Conservation (phyloP, 1,140 invertebrate species). For the Brachystomella parvula region DNA sequence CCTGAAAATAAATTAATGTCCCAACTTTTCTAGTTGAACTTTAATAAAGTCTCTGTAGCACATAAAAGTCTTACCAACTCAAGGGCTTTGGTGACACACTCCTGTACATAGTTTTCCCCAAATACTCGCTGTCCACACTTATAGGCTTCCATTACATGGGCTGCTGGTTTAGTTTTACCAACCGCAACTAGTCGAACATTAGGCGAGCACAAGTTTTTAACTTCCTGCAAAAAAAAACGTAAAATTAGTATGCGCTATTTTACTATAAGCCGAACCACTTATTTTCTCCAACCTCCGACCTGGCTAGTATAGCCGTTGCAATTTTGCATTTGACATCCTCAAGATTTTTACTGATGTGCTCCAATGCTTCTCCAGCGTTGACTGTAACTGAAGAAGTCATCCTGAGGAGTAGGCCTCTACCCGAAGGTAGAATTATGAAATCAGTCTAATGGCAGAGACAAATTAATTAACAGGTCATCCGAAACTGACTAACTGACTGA, state of each 20-base stretch:
- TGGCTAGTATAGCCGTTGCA: background rate
- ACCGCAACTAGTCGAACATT: constrained; percentile 75
- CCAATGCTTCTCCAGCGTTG: background rate
- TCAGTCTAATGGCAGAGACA: too few species aligned
- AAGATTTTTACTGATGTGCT: background rate
- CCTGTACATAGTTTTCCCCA: constrained; percentile 97
- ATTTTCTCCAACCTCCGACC: background rate
- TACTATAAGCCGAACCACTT: background rate
- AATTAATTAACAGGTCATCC: too few species aligned
- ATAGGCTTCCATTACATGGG: constrained; percentile 74
- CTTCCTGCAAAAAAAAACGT: constrained; percentile 14
- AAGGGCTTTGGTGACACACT: constrained; percentile 72
- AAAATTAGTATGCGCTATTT: too few species aligned
- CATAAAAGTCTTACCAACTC: constrained; percentile 48
- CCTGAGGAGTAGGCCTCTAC: background rate
- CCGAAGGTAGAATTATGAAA: too few species aligned
- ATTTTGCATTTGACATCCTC: background rate
- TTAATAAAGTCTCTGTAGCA: background rate
- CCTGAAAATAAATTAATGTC: background rate
- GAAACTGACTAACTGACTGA: too few species aligned
- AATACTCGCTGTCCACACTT: constrained; percentile 80
- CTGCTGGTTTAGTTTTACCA: constrained; percentile 81
- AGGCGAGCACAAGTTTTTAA: constrained; percentile 34
- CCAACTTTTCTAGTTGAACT: background rate
- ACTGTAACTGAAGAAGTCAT: background rate